Evolutionary conservation across 2,888 invertebrate genomes (phyloP).

Genomic region (Rhimphoctona megacephalus): DNA sequence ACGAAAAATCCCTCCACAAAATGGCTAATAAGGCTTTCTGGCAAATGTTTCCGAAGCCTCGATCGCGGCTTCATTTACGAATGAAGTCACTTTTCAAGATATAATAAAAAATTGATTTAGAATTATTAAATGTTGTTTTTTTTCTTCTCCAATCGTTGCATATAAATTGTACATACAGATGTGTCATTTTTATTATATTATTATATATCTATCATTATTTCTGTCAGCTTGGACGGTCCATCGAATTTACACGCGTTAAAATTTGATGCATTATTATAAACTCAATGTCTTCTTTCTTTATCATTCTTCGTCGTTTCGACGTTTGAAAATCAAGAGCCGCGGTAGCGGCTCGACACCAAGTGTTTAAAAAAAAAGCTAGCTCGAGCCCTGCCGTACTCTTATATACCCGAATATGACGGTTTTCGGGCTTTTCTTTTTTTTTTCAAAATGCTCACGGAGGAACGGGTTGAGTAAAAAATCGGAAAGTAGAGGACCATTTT

Average conservation of each 20-base stretch:
- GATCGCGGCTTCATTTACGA: not conserved
- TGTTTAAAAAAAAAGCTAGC: too few relatives aligned
- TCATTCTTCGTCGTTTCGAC: not conserved
- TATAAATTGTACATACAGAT: conserved; percentile 79
- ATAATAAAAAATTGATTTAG: conserved; percentile 43
- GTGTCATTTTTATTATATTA: conserved; percentile 73
- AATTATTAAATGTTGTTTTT: conserved; percentile 57
- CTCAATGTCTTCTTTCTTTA: conserved; percentile 16
- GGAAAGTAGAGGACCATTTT: too few relatives aligned
- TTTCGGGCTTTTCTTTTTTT: too few relatives aligned
- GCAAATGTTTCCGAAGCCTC: not conserved
- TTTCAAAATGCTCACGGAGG: too few relatives aligned
- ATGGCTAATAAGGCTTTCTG: not conserved
- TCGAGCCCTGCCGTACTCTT: too few relatives aligned
- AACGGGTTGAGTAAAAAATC: too few relatives aligned
- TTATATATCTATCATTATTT: conserved; percentile 61
- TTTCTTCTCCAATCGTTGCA: conserved; percentile 71
- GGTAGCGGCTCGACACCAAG: too few relatives aligned
- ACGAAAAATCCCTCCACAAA: not conserved
- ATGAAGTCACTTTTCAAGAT: conserved; percentile 25
- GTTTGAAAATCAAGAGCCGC: too few relatives aligned
- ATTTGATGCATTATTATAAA: conserved; percentile 33
- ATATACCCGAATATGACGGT: too few relatives aligned
- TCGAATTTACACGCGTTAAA: not conserved
- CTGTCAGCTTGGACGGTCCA: conserved; percentile 46